Conservation (phyloP, 2,888 invertebrate species). For the Dynastes maya region DNA sequence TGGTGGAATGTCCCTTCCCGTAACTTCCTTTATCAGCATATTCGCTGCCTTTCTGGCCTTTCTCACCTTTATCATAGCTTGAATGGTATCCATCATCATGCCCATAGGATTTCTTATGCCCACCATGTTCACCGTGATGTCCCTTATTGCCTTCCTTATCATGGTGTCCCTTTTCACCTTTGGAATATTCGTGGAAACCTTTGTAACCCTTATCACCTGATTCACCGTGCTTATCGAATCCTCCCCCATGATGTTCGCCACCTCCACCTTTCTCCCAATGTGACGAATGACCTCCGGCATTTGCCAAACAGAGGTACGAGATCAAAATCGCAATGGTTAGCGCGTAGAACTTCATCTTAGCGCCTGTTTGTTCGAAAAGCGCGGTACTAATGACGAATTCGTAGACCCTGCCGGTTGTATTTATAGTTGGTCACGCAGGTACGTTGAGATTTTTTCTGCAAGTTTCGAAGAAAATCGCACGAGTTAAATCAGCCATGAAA, state of each 20-base stretch:
- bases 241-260: constrained; percentile 73
- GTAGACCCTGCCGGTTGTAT: neutral
- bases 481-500: constrained; percentile 29
- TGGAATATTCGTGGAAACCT: constrained; percentile 77
- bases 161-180: constrained; percentile 79
- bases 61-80: constrained; percentile 77
- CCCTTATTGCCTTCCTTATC: constrained; percentile 79
- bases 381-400: constrained; percentile 68
- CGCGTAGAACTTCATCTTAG: constrained; percentile 60
- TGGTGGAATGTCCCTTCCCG: constrained; percentile 88
- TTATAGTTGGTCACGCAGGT: constrained; percentile 20
- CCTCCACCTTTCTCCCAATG: constrained; percentile 72
- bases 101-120: constrained; percentile 75
- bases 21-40: constrained; percentile 83
- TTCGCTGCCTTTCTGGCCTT: constrained; percentile 77
- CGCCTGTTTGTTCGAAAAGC: constrained; percentile 64
- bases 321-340: neutral
- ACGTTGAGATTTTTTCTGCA: constrained; percentile 9
- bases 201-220: constrained; percentile 81
- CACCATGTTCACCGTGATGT: constrained; percentile 77
- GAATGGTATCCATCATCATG: constrained; percentile 78
- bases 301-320: neutral
- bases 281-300: neutral
- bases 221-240: constrained; percentile 74
- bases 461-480: constrained; percentile 18